Conservation (phyloP, 2,888 invertebrate genomes). For the Cerastoderma edule region DNA sequence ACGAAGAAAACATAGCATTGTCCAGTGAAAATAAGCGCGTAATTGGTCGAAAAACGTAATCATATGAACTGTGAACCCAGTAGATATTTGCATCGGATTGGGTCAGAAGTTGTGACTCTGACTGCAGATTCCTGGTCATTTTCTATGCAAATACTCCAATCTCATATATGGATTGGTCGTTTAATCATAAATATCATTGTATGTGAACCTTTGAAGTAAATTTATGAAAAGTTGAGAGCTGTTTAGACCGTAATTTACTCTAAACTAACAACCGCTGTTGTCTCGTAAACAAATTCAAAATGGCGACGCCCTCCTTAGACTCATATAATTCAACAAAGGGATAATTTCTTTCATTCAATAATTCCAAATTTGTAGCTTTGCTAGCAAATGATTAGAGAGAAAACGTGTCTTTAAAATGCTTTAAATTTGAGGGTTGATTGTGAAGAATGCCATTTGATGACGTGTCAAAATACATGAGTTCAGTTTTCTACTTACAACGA, state of each 20-base stretch:
- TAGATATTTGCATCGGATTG: not conserved
- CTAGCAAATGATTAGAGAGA: not conserved
- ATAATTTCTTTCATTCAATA: too few relatives aligned
- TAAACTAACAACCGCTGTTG: not conserved
- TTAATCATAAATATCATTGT: not conserved
- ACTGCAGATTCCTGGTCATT: too few relatives aligned
- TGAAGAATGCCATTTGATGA: not conserved
- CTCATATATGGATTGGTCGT: too few relatives aligned
- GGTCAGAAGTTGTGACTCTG: too few relatives aligned
- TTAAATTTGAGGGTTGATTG: not conserved
- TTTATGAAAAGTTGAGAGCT: too few relatives aligned
- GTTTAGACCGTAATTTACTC: too few relatives aligned
- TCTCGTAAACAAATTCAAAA: slow-evolving; percentile 24
- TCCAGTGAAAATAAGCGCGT: slow-evolving; percentile 6
- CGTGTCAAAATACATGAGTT: not conserved
- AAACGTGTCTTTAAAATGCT: not conserved
- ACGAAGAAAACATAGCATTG: slow-evolving; percentile 4
- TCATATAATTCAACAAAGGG: too few relatives aligned
- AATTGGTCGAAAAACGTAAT: not conserved
- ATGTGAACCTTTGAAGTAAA: too few relatives aligned
- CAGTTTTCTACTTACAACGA: not conserved
- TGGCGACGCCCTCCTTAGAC: slow-evolving; percentile 2
- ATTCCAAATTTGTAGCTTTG: slow-evolving; percentile 1
- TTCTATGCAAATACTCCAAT: not conserved
- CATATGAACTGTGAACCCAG: not conserved